Base-by-base conservation (phyloP, 1,140 invertebrate genomes). In the Samia ricini region DNA sequence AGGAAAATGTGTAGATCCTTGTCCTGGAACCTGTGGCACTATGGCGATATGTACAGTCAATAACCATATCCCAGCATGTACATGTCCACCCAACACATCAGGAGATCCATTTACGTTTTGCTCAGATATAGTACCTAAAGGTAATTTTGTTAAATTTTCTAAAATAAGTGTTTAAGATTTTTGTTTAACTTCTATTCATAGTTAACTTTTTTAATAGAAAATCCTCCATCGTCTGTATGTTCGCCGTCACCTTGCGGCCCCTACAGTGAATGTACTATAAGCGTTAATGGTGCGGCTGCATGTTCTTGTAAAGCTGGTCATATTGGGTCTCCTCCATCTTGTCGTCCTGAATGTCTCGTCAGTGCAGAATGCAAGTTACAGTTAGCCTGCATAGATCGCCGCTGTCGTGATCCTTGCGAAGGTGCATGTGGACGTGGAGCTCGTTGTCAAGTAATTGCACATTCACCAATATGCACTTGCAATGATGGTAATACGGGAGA, bases 401-500 rank as follows among this genome's bases (percentile, higher is more conserved):
- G 93, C 79, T 95, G 94, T 74, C 89, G 91, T 70, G 92, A 95
- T 83, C 94, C 94, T 57, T 95, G 94, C 72, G 91, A 93, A 52
- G 95, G 95, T 6, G 93, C 95, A 15, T 97, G 96, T 77, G 96
- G 96, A 4, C 82, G 94, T 3, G 94, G 95, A 54, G 95, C 96
- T 21, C 91, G 94, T 42, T 97, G 96, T 77, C 94, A 96, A 90
- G 95, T 96, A 2, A 94, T 96, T 36, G 95, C 95, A 71, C 96
- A 97, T 74, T 95, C 94, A 54, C 95, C 95, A 2, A 95, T 95
- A 61, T 96, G 96, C 71, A 95, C 93, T 64, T 96, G 96, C 79
- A 88, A 93, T 42, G 92, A 95, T 52, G 94, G 94, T 20, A 94
- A 94, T 76, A 95, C 95, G 22, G 96, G 96, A 18, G 95, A 97